Evolutionary conservation across 2,797 vertebrate species (phyloP), one percentile per base, ranked within the genome.

Genomic region (Perodicticus potto): DNA sequence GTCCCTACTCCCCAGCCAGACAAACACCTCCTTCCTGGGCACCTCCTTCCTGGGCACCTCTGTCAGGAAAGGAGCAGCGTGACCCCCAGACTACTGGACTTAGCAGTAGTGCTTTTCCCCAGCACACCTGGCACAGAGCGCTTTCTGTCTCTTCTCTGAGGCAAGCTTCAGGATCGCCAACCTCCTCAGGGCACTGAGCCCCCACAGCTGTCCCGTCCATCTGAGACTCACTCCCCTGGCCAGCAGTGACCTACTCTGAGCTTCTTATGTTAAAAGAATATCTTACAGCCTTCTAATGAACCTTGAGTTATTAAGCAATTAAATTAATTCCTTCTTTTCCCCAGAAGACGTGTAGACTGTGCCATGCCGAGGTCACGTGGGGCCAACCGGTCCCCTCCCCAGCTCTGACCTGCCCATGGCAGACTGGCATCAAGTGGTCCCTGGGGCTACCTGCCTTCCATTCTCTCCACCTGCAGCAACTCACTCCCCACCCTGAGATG

Each of bases 351-450:
- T 0, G 25, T 73, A 29, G 72, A 45, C 7, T 4, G 40, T 73
- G 70, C 0, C 49, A 23, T 7, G 3, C 37, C 6, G 0, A 7
- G 72, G 16, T 73, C 72, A 73, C 3, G 11, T 0, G 25, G 57
- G 57, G 17, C 57, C 22, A 3, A 3, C 40, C 25, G 27, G 40
- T 27, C 40, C 40, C 49, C 40, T 45, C 16, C 14, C 0, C 0
- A 17, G 13, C 27, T 59, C 57, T 59, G 19, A 59, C 34, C 43
- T n/a, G 34, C 49, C 43, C 0, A 14, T 27, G 43, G 23, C 19
- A 40, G 11, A 9, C 57, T 59, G 57, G 34, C 20, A 9, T 22
- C 22, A 7, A 37, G 70, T 12, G 25, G 12, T 12, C 22, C 22
- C 37, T 7, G 40, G 13, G 25, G 14, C 13, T 29, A 23, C 27